These are phyloP conservation scores for Muntiacus reevesi DNA, from an alignment of 2,113 vertebrate genomes.

Conservation along the genomic window DNA sequence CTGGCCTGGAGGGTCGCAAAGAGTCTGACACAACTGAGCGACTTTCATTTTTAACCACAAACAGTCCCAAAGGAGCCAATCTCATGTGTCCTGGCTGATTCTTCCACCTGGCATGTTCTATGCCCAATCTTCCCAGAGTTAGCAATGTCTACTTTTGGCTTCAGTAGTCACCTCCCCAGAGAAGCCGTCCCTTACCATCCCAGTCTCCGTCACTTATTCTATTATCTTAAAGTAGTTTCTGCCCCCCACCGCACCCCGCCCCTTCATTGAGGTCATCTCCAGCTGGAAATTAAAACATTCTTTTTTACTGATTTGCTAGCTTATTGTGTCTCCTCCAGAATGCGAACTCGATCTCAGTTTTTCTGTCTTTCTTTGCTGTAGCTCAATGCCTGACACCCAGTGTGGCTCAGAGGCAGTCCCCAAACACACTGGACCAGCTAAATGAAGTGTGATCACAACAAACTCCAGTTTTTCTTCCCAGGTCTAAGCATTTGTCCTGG, in stretches of 20 bases:
- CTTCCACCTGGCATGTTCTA: not conserved
- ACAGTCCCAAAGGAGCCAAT: not conserved
- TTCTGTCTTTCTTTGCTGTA: not conserved
- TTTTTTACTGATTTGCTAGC: not conserved
- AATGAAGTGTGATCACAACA: not conserved
- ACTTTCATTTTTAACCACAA: not conserved
- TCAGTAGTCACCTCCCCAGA: not conserved
- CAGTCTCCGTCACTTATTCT: not conserved
- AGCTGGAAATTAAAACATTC: not conserved
- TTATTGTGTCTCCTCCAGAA: not conserved
- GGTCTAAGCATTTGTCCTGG: not conserved
- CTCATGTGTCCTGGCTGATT: not conserved
- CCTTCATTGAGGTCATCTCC: not conserved
- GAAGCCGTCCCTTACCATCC: not conserved
- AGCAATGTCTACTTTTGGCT: not conserved
- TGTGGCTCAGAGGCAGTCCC: not conserved
- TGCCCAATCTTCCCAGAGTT: not conserved
- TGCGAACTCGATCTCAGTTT: accelerated
- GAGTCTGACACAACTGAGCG: not conserved
- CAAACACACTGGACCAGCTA: not conserved
- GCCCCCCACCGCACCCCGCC: not conserved
- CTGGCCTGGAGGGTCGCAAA: not conserved
- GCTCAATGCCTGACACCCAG: not conserved
- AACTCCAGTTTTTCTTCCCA: not conserved
- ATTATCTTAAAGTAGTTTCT: too few relatives aligned